A percentile compares a stretch with the other conserved stretches of the same genome.
Conservation (phyloP, 2,888 invertebrate species). For the Acanthoscelides obtectus region DNA sequence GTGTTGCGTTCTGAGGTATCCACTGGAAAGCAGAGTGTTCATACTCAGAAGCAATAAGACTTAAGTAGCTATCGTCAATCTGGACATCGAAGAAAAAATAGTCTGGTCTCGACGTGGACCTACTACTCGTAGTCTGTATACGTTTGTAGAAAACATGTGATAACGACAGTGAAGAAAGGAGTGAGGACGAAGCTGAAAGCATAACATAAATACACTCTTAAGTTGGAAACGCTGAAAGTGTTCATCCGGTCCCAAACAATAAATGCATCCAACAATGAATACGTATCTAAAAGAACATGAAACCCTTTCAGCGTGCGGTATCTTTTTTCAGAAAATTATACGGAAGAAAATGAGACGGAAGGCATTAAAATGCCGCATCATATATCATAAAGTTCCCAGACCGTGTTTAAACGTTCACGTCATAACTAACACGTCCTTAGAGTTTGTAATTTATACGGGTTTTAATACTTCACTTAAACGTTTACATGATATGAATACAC, state of each 20-base stretch:
- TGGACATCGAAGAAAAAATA: too few relatives aligned
- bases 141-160: too few relatives aligned
- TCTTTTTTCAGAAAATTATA: not conserved
- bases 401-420: constrained; percentile 21
- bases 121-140: too few relatives aligned
- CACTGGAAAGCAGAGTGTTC: too few relatives aligned
- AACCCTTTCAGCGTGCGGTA: not conserved
- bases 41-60: too few relatives aligned
- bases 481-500: constrained; percentile 29
- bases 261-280: not conserved
- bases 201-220: not conserved
- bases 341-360: not conserved
- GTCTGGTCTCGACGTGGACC: too few relatives aligned
- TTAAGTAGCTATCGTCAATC: too few relatives aligned
- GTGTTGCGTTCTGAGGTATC: too few relatives aligned
- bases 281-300: not conserved
- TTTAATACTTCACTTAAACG: constrained; percentile 22
- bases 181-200: not conserved
- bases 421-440: constrained; percentile 18
- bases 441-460: constrained; percentile 27
- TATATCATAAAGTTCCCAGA: not conserved
- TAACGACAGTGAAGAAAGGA: too few relatives aligned
- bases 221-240: not conserved
- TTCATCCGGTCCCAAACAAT: not conserved
- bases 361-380: not conserved